These are phyloP conservation scores for Epizoanthus ramosus DNA, from an alignment of 92 coral and sea anemone species.

Conservation along the genomic window DNA sequence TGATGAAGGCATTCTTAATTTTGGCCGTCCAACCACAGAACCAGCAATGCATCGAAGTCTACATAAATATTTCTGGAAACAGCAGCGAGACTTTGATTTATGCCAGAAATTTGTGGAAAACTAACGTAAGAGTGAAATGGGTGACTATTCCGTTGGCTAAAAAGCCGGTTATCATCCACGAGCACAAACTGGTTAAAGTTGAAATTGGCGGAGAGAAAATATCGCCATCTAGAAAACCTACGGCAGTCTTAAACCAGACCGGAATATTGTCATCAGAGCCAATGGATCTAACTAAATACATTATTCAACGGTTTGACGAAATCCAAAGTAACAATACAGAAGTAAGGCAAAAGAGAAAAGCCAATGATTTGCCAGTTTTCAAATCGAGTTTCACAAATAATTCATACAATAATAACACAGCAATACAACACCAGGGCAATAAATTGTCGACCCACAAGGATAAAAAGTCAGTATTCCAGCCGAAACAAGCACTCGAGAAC, in stretches of 20 bases:
- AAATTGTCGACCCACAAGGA: too few species aligned
- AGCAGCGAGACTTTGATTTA: slow-evolving; percentile 47
- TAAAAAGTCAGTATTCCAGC: not conserved
- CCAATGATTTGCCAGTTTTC: too few species aligned
- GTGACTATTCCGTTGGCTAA: slow-evolving; percentile 43
- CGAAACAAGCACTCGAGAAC: not conserved
- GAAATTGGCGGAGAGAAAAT: not conserved
- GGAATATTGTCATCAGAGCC: not conserved
- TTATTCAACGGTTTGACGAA: too few species aligned
- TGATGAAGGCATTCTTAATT: slow-evolving; percentile 70
- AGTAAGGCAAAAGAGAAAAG: too few species aligned
- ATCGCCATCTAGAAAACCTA: not conserved
- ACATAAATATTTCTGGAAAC: slow-evolving; percentile 64
- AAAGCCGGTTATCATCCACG: slow-evolving; percentile 21
- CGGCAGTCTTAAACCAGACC: not conserved
- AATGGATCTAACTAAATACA: too few species aligned
- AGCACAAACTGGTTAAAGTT: slow-evolving; percentile 21
- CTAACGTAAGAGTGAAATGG: slow-evolving; percentile 46
- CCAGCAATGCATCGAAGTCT: slow-evolving; percentile 80
- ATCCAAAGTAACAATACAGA: too few species aligned
- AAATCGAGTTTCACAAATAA: too few species aligned
- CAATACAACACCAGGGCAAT: too few species aligned
- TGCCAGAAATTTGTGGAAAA: slow-evolving; percentile 60
- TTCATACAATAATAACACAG: too few species aligned
- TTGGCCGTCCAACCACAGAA: slow-evolving; percentile 76